Percentiles rank a stretch among this genome's conserved stretches.
Evolutionary conservation across 92 coral and sea anemone genomes (phyloP).

Genomic region (Bergia puertoricense): DNA sequence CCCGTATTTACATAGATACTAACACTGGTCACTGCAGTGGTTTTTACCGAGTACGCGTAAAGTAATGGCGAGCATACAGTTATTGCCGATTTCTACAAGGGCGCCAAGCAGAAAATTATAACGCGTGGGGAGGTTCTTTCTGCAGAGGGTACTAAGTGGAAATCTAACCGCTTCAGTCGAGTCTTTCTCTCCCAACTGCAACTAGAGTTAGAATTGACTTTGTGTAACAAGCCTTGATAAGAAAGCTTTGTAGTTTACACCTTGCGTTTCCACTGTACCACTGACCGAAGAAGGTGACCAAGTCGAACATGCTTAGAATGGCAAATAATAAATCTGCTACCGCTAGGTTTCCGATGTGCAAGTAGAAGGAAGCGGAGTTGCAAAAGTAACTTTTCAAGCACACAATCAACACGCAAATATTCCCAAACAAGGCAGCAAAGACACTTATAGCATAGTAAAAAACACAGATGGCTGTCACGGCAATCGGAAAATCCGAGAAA

Average conservation of each 20-base stretch:
- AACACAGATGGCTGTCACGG: not conserved
- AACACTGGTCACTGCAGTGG: not conserved
- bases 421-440: not conserved
- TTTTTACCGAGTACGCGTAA: conserved; percentile 6
- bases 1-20: not conserved
- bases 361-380: not conserved
- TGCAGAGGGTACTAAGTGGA: not conserved
- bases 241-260: conserved; percentile 10
- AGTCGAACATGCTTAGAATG: conserved; percentile 16
- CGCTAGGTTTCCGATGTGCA: conserved; percentile 16
- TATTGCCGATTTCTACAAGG: not conserved
- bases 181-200: conserved; percentile 1
- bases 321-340: not conserved
- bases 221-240: conserved; percentile 4
- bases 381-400: not conserved
- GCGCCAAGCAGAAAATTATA: not conserved
- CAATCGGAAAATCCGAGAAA: not conserved
- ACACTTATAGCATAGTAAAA: not conserved
- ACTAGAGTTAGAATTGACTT: conserved; percentile 3
- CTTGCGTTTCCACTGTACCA: conserved; percentile 3
- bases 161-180: not conserved
- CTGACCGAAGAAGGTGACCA: not conserved
- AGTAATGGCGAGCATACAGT: conserved; percentile 1
- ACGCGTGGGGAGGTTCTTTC: not conserved
- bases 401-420: not conserved